Percentiles rank a stretch among this genome's conserved stretches.
phyloP scores from a whole-genome alignment of 2,113 vertebrate species.

The Lophotis ruficrista region DNA sequence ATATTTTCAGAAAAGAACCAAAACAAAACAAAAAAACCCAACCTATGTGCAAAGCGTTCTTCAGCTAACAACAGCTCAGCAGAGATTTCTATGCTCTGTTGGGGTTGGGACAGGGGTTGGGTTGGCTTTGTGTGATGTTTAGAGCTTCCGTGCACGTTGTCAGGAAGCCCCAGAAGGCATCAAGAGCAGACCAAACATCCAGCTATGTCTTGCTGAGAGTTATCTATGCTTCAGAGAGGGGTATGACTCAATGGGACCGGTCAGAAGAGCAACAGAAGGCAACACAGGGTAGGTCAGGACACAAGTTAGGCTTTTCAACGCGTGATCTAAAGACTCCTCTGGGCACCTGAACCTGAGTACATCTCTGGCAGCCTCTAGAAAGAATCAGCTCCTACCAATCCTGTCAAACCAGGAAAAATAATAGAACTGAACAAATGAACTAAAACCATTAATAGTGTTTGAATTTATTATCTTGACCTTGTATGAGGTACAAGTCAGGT shows the following conservation, averaged over 20 bases:
- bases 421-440: background rate
- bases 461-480: background rate
- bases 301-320: background rate
- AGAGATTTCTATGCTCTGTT: background rate
- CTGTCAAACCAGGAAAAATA: background rate
- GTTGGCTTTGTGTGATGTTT: background rate
- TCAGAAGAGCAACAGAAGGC: conserved; percentile 17
- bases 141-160: background rate
- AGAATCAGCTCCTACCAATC: background rate
- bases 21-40: too few relatives aligned
- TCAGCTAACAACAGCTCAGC: background rate
- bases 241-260: background rate
- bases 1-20: background rate
- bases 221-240: conserved; percentile 2
- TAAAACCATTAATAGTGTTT: background rate
- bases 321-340: background rate
- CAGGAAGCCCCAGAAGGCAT: background rate
- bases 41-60: background rate
- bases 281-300: background rate
- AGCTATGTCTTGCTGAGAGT: background rate
- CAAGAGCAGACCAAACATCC: background rate
- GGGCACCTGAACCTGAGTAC: background rate
- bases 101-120: too few relatives aligned
- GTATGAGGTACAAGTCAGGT: background rate
- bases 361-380: background rate